Percentiles rank a stretch among this genome's conserved stretches.
phyloP scores from a whole-genome alignment of 2,888 invertebrate genomes.

The Heliconius charithonia region DNA sequence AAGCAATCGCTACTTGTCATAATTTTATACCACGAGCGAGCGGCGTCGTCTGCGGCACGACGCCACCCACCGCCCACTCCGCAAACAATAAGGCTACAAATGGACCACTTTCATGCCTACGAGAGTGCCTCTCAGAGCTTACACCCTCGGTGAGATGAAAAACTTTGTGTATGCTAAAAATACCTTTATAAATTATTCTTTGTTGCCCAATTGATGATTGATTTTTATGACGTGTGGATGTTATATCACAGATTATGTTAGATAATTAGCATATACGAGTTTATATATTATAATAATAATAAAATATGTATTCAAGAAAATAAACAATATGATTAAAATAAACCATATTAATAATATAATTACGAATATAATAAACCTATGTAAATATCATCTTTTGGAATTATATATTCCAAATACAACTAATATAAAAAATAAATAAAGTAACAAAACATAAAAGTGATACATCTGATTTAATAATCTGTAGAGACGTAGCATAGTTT shows the following conservation, averaged over 20 bases:
- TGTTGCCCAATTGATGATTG: neutral
- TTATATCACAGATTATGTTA: neutral
- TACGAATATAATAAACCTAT: neutral
- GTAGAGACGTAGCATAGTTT: conserved; percentile 59
- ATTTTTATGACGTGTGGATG: neutral
- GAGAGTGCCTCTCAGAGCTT: conserved; percentile 46
- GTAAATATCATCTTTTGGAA: neutral
- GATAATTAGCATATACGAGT: neutral
- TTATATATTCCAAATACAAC: too few species aligned
- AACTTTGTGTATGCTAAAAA: conserved; percentile 28
- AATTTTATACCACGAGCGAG: conserved; percentile 46
- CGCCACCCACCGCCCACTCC: conserved; percentile 55
- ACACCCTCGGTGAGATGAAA: conserved; percentile 41
- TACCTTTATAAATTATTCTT: conserved; percentile 22
- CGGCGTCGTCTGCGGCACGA: conserved; percentile 62
- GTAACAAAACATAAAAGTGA: neutral
- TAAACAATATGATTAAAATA: neutral
- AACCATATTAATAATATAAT: neutral
- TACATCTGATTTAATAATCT: conserved; percentile 37
- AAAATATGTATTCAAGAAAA: too few species aligned
- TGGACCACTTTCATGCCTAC: conserved; percentile 49
- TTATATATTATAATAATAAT: neutral
- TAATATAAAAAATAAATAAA: conserved; percentile 3
- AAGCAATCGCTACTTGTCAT: conserved; percentile 37
- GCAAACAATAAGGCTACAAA: conserved; percentile 51